Evolutionary conservation across 2,888 invertebrate genomes (phyloP), one percentile per base, ranked within the genome.

Genomic region (Pardosa pseudoannulata): DNA sequence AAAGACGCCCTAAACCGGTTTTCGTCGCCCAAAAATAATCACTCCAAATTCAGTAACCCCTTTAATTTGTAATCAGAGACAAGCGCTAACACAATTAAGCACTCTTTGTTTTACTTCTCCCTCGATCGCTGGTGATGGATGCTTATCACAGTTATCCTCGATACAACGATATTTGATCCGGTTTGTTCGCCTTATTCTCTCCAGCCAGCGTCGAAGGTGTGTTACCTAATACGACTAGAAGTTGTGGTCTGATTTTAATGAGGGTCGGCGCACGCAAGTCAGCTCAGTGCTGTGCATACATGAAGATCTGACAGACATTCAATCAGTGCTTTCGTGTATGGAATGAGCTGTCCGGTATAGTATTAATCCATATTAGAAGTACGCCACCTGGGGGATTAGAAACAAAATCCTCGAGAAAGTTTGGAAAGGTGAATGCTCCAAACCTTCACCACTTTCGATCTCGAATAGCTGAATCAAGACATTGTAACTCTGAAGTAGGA

Each of bases 81-180:
- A 65, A 72, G 79, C 79, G 79, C 46, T 73, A 80, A 73, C 73
- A 56, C 73, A 80, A 73, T 79, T 79, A 72, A 65, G 71, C 5
- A 11, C 67, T 80, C 79, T 64, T 70, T 75, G 74, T 75, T 75
- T 75, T 19, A 39, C 19, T 2, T 27, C 65, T 31, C 62, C 71
- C 67, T n/a, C 41, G 16, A 65, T 73, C 74, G 29, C 9, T 7
- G 36, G 16, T 75, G 81, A 75, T 74, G 70, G 70, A 75, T 75
- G 62, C 70, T 56, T 56, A 29, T 64, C 70, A n/a, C 39, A 19
- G 19, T 32, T 74, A 70, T 76, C 75, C 76, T 75, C 71, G 28
- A 76, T 82, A 50, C 56, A 46, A 68, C 67, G 76, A 72, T 71
- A 76, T 71, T 46, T n/a, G 75, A 82, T 76, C 71, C 65, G 71